These are phyloP conservation scores for Tylochromis polylepis DNA, from an alignment of 2,113 vertebrate species.

Conservation along the genomic window DNA sequence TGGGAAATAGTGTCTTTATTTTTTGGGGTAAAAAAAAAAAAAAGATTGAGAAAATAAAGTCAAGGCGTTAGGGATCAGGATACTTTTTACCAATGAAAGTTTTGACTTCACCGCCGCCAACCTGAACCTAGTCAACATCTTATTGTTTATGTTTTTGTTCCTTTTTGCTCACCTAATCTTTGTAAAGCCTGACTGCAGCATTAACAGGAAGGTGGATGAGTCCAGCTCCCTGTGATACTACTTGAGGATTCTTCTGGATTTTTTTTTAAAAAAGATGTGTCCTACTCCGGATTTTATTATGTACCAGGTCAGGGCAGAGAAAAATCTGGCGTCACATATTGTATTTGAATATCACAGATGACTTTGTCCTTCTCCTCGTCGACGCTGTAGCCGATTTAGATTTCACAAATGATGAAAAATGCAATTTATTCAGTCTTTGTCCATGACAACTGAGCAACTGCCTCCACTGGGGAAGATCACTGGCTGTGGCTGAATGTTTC, in stretches of 20 bases:
- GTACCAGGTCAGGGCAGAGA: neutral
- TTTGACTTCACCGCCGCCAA: neutral
- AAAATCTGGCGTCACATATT: neutral
- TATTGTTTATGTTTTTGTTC: neutral
- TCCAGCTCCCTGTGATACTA: neutral
- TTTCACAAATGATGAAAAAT: neutral
- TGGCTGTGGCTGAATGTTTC: neutral
- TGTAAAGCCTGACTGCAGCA: neutral
- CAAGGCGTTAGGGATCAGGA: too few relatives aligned
- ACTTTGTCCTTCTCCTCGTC: neutral
- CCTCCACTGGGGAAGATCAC: neutral
- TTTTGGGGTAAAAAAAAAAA: too few relatives aligned
- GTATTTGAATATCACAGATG: neutral
- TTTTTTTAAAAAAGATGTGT: neutral
- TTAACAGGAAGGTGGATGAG: neutral
- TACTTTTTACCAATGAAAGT: too few relatives aligned
- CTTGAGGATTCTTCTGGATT: neutral
- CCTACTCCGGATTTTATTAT: neutral
- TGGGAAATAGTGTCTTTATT: too few relatives aligned
- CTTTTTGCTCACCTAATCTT: neutral
- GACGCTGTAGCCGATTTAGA: neutral
- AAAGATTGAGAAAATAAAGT: neutral
- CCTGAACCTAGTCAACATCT: neutral
- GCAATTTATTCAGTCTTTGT: neutral
- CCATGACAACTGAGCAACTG: neutral